Evolutionary conservation across 2,888 invertebrate genomes (phyloP), one percentile per base, ranked within the genome.

Genomic region (Zygothrica quintamaculata): DNA sequence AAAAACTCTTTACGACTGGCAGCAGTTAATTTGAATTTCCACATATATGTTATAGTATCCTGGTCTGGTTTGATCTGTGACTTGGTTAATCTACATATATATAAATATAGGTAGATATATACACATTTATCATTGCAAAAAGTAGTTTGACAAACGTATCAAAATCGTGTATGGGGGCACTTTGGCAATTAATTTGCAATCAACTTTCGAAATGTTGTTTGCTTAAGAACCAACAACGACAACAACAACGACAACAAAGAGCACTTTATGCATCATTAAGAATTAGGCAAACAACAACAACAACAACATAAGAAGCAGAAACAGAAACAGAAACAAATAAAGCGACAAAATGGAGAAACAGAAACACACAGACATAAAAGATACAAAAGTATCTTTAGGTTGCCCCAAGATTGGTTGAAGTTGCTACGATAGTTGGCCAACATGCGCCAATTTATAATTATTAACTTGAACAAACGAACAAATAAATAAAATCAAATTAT

Each of bases 231-330:
- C 48, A 50, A 47, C 39, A 47, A 36, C 12, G 13, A 50, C 33
- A 29, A 31, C 39, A 26, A 11, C 25, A 52, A 39, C 11, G 56
- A 55, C 56, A 60, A 47, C 74, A 57, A 66, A 73, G n/a, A 74
- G 60, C 85, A 81, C 85, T 87, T 81, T 85, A 87, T 84, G 87
- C 87, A 85, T 84, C 82, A 84, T 84, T 85, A 87, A 72, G 82
- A 84, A 84, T 84, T 84, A 71, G 80, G 86, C 80, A 82, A 82
- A 87, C 78, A 68, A 67, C n/a, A n/a, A n/a, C n/a, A n/a, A n/a
- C n/a, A n/a, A n/a, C n/a, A 65, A 73, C 57, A 44, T 4, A 26
- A 8, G 26, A 26, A 26, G 26, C 5, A 26, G 26, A 51, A 40
- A 87, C 61, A 85, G 60, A 53, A 59, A 47, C 9, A 39, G 25